Conservation (phyloP, 2,797 vertebrate genomes). For the Iguana delicatissima region DNA sequence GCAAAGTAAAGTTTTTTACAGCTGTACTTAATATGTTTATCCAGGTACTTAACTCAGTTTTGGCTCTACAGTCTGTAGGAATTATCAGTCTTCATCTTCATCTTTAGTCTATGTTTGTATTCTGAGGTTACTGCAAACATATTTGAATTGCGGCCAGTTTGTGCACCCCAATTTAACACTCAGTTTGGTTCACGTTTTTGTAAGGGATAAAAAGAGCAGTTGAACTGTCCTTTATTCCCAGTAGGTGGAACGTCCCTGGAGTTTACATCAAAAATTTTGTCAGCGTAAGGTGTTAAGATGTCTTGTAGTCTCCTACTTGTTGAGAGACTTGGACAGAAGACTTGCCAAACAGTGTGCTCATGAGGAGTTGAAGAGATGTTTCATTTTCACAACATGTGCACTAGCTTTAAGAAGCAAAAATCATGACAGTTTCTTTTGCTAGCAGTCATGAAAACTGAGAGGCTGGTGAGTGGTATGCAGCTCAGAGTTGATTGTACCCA, state of each 20-base stretch:
- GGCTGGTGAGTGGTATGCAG: too few species aligned
- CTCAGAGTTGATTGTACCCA: not conserved
- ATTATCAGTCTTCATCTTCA: not conserved
- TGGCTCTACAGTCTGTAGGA: not conserved
- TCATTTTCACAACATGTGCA: not conserved
- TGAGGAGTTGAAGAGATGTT: slow-evolving; percentile 1
- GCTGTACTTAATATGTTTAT: not conserved
- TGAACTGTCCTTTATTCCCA: too few species aligned
- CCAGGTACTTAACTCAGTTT: not conserved
- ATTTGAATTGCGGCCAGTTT: not conserved
- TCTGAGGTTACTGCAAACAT: not conserved
- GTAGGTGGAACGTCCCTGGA: not conserved
- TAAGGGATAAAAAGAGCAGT: not conserved
- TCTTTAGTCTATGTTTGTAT: not conserved
- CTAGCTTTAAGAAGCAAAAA: not conserved
- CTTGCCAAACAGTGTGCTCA: not conserved
- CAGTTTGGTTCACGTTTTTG: not conserved
- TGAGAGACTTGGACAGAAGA: not conserved
- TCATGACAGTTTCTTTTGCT: too few species aligned
- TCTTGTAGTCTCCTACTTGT: not conserved
- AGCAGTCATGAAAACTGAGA: not conserved
- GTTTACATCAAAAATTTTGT: not conserved
- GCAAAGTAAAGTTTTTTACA: not conserved
- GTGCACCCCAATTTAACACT: not conserved
- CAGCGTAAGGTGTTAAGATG: slow-evolving; percentile 3